phyloP scores from a whole-genome alignment of 1,140 invertebrate species.

The Oppia nitens region DNA sequence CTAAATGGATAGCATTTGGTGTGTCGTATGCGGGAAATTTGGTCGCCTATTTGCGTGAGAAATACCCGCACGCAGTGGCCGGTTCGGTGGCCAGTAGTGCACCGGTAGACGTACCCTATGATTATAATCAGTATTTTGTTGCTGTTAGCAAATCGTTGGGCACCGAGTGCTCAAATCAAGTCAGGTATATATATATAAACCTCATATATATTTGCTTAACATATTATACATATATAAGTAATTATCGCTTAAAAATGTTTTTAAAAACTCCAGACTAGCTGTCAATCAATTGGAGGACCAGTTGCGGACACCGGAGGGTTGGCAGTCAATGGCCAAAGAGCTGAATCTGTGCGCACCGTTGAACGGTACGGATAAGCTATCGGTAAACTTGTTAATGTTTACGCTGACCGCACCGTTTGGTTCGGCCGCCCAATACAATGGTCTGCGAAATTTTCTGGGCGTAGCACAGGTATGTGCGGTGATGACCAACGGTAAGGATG shows the following conservation, averaged over 20 bases:
- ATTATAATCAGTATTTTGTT: constrained; percentile 29
- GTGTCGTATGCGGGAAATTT: constrained; percentile 76
- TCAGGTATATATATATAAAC: no score
- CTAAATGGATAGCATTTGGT: constrained; percentile 78
- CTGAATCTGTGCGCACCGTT: constrained; percentile 64
- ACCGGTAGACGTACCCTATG: constrained; percentile 27
- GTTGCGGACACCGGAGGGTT: constrained; percentile 40
- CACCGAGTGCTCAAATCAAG: constrained; percentile 24
- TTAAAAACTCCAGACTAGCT: no score
- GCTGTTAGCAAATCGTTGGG: constrained; percentile 27
- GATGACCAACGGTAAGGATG: constrained; percentile 54
- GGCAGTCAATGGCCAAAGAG: constrained; percentile 41
- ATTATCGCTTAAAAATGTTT: no score
- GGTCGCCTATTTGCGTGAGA: constrained; percentile 83
- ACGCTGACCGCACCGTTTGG: constrained; percentile 54
- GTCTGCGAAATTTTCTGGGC: background rate
- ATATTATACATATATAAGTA: no score
- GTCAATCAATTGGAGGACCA: constrained; percentile 44
- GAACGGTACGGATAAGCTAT: constrained; percentile 48
- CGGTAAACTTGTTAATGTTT: constrained; percentile 62
- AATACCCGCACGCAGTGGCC: constrained; percentile 74
- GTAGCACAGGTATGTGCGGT: constrained; percentile 29
- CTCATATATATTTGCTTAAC: no score
- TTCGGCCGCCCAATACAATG: constrained; percentile 84
- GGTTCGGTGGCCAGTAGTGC: constrained; percentile 36